Evolutionary conservation across 2,113 vertebrate genomes (phyloP).

Genomic region (Grammomys surdaster): DNA sequence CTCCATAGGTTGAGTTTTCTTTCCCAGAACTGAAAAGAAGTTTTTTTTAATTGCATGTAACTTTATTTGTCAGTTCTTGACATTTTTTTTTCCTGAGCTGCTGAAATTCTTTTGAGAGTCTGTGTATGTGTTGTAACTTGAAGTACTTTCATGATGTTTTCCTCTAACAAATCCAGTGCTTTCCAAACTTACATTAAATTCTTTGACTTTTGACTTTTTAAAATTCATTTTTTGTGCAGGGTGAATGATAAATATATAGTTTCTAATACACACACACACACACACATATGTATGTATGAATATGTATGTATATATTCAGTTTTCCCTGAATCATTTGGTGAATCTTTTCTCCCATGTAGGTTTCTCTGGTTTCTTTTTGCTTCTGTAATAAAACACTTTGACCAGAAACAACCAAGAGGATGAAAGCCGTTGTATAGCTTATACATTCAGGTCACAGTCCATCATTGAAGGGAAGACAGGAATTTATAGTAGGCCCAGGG

Average conservation of each 20-base stretch:
- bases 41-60: not conserved
- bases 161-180: not conserved
- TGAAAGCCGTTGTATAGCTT: accelerated
- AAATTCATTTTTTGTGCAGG: not conserved
- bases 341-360: not conserved
- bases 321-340: not conserved
- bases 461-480: not conserved
- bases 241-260: not conserved
- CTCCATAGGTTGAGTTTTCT: not conserved
- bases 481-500: not conserved
- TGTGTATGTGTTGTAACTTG: not conserved
- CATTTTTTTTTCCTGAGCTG: not conserved
- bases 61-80: not conserved
- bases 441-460: not conserved
- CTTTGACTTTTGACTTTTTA: not conserved
- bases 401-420: not conserved
- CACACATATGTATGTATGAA: too few relatives aligned
- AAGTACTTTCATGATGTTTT: not conserved
- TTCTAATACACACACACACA: not conserved
- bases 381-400: not conserved
- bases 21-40: not conserved
- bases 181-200: not conserved
- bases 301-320: not conserved
- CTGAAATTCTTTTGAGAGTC: not conserved
- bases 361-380: not conserved